phyloP scores from a whole-genome alignment of 2,113 vertebrate genomes.

The Microtus ochrogaster region DNA sequence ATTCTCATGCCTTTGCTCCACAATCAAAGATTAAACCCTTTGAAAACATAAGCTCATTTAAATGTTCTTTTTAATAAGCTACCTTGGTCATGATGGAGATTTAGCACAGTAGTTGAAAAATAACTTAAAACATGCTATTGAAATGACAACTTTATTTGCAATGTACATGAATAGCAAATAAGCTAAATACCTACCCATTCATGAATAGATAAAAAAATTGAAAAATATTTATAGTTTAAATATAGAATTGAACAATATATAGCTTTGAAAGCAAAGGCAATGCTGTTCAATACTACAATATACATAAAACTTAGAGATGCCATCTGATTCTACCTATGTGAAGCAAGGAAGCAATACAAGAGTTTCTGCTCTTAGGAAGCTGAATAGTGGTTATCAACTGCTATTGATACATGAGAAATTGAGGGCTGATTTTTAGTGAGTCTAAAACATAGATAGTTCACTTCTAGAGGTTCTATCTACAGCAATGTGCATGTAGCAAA shows the following conservation, averaged over 20 bases:
- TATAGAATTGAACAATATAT: neutral
- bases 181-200: neutral
- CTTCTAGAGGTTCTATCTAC: neutral
- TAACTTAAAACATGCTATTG: neutral
- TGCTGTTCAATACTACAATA: neutral
- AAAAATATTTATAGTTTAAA: neutral
- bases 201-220: neutral
- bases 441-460: neutral
- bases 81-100: too few relatives aligned
- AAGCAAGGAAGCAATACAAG: neutral
- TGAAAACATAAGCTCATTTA: neutral
- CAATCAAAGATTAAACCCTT: neutral
- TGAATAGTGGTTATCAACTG: neutral
- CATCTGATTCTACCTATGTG: neutral
- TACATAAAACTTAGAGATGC: neutral
- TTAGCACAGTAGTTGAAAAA: neutral
- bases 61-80: neutral
- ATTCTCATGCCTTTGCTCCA: neutral
- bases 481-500: neutral
- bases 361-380: neutral
- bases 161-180: neutral
- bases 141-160: neutral
- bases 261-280: neutral
- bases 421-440: neutral
- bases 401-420: rapidly evolving